A percentile compares a stretch with the other conserved stretches of the same genome.
These are phyloP conservation scores for Leptinotarsa juncta DNA, from an alignment of 2,888 invertebrate genomes.

Conservation along the genomic window DNA sequence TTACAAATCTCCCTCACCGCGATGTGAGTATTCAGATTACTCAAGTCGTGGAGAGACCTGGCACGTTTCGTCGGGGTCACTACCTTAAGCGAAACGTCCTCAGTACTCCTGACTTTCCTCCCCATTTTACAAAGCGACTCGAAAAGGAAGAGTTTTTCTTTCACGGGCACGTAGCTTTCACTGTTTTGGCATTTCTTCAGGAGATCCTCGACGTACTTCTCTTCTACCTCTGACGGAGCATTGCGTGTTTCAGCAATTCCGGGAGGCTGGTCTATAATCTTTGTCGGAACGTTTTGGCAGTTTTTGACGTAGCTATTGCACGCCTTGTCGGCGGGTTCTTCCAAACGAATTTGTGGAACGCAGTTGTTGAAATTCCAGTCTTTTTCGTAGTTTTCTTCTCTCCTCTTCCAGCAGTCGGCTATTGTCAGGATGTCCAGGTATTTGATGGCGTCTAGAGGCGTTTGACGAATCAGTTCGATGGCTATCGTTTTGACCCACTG, in stretches of 20 bases:
- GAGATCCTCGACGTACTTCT: constrained; percentile 67
- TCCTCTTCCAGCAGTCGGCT: constrained; percentile 61
- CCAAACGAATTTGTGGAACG: constrained; percentile 12
- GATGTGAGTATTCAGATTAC: constrained; percentile 64
- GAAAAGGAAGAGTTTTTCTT: constrained; percentile 77
- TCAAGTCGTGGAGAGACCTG: constrained; percentile 75
- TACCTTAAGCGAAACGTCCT: constrained; percentile 69
- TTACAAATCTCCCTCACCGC: constrained; percentile 76
- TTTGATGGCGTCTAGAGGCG: constrained; percentile 78
- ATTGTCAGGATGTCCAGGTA: constrained; percentile 78
- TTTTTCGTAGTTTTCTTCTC: constrained; percentile 49
- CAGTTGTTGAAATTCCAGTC: constrained; percentile 56
- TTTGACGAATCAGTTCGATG: constrained; percentile 80
- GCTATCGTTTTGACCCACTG: constrained; percentile 81
- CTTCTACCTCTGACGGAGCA: constrained; percentile 50
- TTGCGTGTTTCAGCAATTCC: constrained; percentile 4
- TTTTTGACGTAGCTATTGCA: constrained; percentile 39
- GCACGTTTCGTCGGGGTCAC: constrained; percentile 69
- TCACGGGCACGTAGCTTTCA: constrained; percentile 77
- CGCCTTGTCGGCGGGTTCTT: not conserved
- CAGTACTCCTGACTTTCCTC: constrained; percentile 73
- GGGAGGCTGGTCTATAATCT: not conserved
- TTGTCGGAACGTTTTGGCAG: constrained; percentile 15
- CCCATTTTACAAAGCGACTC: constrained; percentile 76
- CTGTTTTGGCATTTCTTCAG: constrained; percentile 69